phyloP scores from a whole-genome alignment of 1,140 invertebrate species.

The Euura lappo region DNA sequence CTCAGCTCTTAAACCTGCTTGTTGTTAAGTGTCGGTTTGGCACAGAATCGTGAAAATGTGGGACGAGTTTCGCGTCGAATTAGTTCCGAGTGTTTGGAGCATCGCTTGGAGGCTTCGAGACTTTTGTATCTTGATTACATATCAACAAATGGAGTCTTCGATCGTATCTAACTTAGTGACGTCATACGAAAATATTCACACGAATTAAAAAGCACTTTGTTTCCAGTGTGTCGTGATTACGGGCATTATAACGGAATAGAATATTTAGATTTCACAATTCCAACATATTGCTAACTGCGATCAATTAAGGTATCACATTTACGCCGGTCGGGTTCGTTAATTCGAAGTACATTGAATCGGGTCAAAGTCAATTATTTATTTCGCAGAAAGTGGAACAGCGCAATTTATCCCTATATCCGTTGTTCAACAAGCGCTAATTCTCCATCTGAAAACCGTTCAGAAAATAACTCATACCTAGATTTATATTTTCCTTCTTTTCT shows the following conservation, averaged over 20 bases:
- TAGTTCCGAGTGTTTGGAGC: not conserved
- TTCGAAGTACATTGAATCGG: not conserved
- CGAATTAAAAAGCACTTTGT: not conserved
- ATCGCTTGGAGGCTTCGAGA: not conserved
- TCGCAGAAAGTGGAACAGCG: not conserved
- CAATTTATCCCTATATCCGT: not conserved
- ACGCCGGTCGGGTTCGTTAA: not conserved
- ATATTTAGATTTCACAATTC: not conserved
- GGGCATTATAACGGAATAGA: not conserved
- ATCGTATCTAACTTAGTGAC: not conserved
- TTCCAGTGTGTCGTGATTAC: not conserved
- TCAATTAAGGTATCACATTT: slow-evolving; percentile 2
- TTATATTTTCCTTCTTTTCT: too few relatives aligned
- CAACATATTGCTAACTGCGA: not conserved
- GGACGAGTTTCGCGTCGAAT: not conserved
- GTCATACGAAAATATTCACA: not conserved
- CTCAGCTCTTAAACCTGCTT: not conserved
- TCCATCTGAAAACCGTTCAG: too few relatives aligned
- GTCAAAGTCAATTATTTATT: not conserved
- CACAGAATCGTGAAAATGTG: not conserved
- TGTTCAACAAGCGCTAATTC: too few relatives aligned
- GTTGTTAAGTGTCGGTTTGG: not conserved
- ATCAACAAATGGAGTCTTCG: not conserved
- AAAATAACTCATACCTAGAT: too few relatives aligned
- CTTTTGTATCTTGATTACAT: not conserved